Base-by-base conservation (phyloP, 92 coral and sea anemone species). In the Siderastrea siderea region DNA sequence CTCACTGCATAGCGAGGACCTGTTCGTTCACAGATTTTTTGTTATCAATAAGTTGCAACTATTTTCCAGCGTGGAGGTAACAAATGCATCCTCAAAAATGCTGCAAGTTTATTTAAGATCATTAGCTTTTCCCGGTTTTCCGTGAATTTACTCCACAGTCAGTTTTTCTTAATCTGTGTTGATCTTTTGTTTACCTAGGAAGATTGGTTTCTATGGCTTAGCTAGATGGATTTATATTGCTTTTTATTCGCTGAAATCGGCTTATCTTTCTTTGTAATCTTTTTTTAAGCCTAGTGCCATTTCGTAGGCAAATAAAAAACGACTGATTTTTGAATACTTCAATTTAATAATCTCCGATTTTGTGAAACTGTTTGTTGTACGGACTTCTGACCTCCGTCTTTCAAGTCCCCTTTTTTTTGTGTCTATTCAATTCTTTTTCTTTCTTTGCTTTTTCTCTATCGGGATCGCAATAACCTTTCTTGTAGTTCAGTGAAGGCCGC, bases 191-290 rank as follows among this genome's bases (percentile, higher is more conserved):
- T 77, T 57, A 15, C 2, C 66, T 54, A 48, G 46, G 73, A 7
- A 49, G 83, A 68, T 76, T 51, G 74, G 82, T 85, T 68, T 78
- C 82, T 54, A 16, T 67, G 77, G 89, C 65, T 85, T 85, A 76
- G 1, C 59, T 51, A 77, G 65, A 85, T 85, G 77, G 83, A 53
- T 85, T 46, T 53, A 12, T 49, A 50, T 48, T 12, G 79, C 81
- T 73, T 60, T 74, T 61, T 53, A 73, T 74, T 64, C 6, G 70
- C n/a, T 72, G 16, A 72, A 83, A 83, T 83, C 74, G 74, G 80
- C 80, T 84, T 73, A 84, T 84, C 63, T 60, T 60, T 80, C 53
- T 26, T 61, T 43, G 11, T 72, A 83, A 83, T 60, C 80, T 5
- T 62, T 47, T 9, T 46, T 16, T 84, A 74, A 74, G 7, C 73